Base-by-base conservation (phyloP, 2,888 invertebrate species). In the Pristionchus entomophagus region DNA sequence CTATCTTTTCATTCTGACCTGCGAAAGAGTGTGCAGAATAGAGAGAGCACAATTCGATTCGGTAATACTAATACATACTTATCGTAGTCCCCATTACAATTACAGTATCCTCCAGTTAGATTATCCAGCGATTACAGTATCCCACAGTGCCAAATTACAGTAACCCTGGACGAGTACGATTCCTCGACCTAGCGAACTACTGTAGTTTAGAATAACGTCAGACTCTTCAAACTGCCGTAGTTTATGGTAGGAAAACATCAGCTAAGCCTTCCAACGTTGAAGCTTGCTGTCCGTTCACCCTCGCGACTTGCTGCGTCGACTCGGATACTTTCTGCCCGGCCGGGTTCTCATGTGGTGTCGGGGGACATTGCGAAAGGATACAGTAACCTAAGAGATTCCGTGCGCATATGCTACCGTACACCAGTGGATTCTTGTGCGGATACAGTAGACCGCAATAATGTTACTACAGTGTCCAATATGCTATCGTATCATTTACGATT, bases 231-330 rank as follows among this genome's bases (percentile, higher is more conserved):
- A 6, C 6, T 26, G n/a, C 26, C 10, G 26, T 10, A 22, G 5
- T 56, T 22, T 26, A n/a, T n/a, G 26, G 10, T 26, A 26, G 6
- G 22, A 22, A 56, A 6, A n/a, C 19, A 53, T 12, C 6, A n/a
- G n/a, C n/a, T n/a, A n/a, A n/a, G n/a, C n/a, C n/a, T n/a, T n/a
- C n/a, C n/a, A n/a, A n/a, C n/a, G n/a, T n/a, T n/a, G n/a, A 22
- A 80, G 80, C 51, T 35, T 80, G 80, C 29, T 80, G 80, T 49
- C 80, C 80, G 2, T 53, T 80, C 35, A 80, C 80, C 35, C 80
- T 80, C 10, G 80, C 41, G 6, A 53, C 35, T 53, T 80, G 80
- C 35, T 80, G 80, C 53, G 29, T 22, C 2, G 32, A 51, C 22
- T n/a, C 69, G 35, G 78, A 78, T 78, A 51, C 29, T 8, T 80